Conservation (phyloP, 2,797 vertebrate genomes). For the Dicrostonyx torquatus region DNA sequence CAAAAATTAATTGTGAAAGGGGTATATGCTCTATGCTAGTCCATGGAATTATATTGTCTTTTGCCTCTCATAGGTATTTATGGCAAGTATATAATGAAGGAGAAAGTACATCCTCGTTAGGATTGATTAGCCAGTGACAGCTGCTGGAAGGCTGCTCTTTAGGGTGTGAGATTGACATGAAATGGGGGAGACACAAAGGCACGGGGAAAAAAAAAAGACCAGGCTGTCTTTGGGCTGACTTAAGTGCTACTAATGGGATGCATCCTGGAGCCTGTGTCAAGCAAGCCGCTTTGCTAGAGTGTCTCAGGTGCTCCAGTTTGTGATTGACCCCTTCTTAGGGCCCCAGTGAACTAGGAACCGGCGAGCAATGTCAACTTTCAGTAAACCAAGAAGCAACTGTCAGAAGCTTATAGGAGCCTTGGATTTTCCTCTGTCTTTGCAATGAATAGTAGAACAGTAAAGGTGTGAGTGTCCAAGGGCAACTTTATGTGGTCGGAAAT, state of each 20-base stretch:
- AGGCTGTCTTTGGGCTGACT: constrained; percentile 44
- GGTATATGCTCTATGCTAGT: not conserved
- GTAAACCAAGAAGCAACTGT: constrained; percentile 27
- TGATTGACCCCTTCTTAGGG: not conserved
- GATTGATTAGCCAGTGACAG: constrained; percentile 58
- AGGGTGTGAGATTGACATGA: constrained; percentile 40
- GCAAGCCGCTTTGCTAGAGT: not conserved
- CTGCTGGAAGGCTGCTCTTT: constrained; percentile 52
- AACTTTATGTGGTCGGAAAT: rapidly evolving
- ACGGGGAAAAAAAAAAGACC: not conserved
- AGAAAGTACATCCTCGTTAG: constrained; percentile 49
- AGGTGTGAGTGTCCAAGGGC: not conserved
- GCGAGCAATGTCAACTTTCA: not conserved
- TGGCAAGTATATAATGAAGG: not conserved
- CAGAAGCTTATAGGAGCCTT: not conserved
- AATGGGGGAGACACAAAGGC: not conserved
- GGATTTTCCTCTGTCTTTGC: not conserved
- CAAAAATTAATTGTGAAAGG: constrained; percentile 22
- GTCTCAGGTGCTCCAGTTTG: not conserved
- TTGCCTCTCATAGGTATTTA: constrained; percentile 33
- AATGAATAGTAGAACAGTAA: not conserved
- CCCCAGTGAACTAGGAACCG: not conserved
- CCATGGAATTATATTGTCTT: constrained; percentile 26
- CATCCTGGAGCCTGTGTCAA: constrained; percentile 25
- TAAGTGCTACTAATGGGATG: constrained; percentile 54